A percentile compares a stretch with the other conserved stretches of the same genome.
Conservation (phyloP, 1,140 invertebrate species). For the Drosophila nigrodunni region DNA sequence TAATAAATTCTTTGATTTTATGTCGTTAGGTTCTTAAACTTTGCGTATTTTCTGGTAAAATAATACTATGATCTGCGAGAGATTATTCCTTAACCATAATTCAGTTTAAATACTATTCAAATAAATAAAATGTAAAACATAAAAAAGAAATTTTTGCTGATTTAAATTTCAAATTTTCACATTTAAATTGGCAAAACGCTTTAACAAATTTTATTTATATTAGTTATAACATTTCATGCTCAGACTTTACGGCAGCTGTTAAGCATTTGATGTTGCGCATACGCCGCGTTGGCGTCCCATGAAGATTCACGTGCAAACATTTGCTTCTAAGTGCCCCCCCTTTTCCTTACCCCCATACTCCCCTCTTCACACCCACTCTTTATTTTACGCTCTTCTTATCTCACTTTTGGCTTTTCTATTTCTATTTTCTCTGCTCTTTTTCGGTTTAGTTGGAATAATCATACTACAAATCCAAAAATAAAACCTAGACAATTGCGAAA, state of each 20-base stretch:
- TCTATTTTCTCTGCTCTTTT: constrained; percentile 16
- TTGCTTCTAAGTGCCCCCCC: constrained; percentile 15
- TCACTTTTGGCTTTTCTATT: not conserved
- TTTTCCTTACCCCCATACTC: not conserved
- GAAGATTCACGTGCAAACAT: constrained; percentile 61
- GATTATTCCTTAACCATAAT: not conserved
- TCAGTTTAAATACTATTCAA: constrained; percentile 1
- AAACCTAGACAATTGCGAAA: constrained; percentile 39
- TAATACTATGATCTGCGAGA: not conserved
- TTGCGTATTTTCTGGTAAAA: constrained; percentile 27
- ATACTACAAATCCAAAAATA: constrained; percentile 41
- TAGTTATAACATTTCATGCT: constrained; percentile 43
- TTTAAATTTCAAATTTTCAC: not conserved
- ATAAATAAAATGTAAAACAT: constrained; percentile 14
- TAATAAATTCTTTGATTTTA: constrained; percentile 72
- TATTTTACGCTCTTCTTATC: constrained; percentile 3
- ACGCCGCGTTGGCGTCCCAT: constrained; percentile 44
- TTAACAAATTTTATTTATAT: constrained; percentile 50
- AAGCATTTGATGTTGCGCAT: constrained; percentile 58
- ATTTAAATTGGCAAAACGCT: constrained; percentile 1
- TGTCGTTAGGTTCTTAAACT: constrained; percentile 51
- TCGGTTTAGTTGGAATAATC: constrained; percentile 14
- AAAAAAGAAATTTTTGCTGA: no score
- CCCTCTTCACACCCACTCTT: not conserved
- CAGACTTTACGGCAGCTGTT: constrained; percentile 66